Percentiles rank a stretch among this genome's conserved stretches.
Evolutionary conservation across 2,888 invertebrate species (phyloP).

Genomic region (Apomyelois bistriatella): DNA sequence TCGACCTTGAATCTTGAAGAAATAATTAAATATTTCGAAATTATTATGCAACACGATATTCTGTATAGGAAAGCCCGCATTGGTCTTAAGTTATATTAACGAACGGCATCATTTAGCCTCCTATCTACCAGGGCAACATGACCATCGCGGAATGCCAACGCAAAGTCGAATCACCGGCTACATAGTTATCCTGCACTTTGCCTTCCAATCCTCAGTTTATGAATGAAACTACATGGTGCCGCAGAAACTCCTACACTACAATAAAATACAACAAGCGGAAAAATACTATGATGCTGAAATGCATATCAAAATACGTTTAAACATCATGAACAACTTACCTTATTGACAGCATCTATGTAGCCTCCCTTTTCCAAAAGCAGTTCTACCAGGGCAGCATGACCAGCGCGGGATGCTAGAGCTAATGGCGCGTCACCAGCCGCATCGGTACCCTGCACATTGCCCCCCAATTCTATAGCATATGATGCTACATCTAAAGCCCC

Average conservation of each 20-base stretch:
- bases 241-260: too few relatives aligned
- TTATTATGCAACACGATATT: too few relatives aligned
- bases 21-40: too few relatives aligned
- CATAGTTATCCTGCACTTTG: conserved; percentile 82
- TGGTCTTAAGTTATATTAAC: too few relatives aligned
- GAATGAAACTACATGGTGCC: too few relatives aligned
- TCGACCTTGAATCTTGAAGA: too few relatives aligned
- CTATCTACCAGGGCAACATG: conserved; percentile 82
- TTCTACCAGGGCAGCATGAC: conserved; percentile 83
- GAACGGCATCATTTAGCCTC: conserved; percentile 80
- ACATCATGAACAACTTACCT: conserved; percentile 66
- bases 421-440: conserved; percentile 86
- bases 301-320: neutral
- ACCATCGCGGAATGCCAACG: conserved; percentile 87
- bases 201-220: conserved; percentile 84
- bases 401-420: conserved; percentile 87
- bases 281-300: too few relatives aligned
- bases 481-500: conserved; percentile 77
- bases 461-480: conserved; percentile 82
- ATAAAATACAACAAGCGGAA: too few relatives aligned
- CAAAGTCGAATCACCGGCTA: conserved; percentile 87
- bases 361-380: conserved; percentile 84
- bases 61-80: too few relatives aligned
- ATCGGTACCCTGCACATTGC: conserved; percentile 83
- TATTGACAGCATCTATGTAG: conserved; percentile 83